Evolutionary conservation across 2,113 vertebrate species (phyloP).

Genomic region (Cyprinus carpio): DNA sequence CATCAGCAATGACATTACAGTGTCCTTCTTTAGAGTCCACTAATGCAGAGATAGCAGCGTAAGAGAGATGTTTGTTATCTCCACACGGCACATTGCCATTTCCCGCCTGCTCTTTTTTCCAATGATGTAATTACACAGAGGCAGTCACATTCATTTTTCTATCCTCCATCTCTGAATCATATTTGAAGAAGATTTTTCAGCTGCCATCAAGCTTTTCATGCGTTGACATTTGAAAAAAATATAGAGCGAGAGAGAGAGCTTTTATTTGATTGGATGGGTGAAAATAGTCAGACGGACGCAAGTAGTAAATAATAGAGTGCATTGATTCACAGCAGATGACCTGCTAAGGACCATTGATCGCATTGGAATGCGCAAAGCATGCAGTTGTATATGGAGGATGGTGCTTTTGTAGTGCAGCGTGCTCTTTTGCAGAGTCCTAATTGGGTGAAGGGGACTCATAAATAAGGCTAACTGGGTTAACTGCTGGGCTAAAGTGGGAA

Average conservation of each 20-base stretch:
- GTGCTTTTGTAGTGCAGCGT: neutral
- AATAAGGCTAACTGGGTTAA: slow-evolving; percentile 38
- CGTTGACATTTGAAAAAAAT: neutral
- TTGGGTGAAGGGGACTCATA: slow-evolving; percentile 11
- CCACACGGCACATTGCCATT: slow-evolving; percentile 32
- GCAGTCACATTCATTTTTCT: slow-evolving; percentile 21
- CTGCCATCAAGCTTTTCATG: neutral
- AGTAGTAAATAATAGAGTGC: neutral
- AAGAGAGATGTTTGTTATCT: slow-evolving; percentile 36
- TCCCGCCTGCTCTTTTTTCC: slow-evolving; percentile 41
- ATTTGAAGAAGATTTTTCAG: neutral
- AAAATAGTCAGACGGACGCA: neutral
- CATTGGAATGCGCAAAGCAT: neutral
- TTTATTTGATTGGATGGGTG: slow-evolving; percentile 1
- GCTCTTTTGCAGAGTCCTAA: neutral
- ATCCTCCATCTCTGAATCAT: neutral
- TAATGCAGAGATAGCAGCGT: slow-evolving; percentile 1
- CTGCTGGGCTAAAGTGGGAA: slow-evolving; percentile 14
- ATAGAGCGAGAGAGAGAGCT: neutral
- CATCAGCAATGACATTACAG: slow-evolving; percentile 34
- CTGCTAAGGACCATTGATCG: slow-evolving; percentile 44
- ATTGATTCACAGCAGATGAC: slow-evolving; percentile 30
- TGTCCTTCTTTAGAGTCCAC: slow-evolving; percentile 18
- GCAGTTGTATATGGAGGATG: neutral
- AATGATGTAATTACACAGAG: slow-evolving; percentile 38